Base-by-base conservation (phyloP, 2,888 invertebrate genomes). In the Drosophila fulvimacula region DNA sequence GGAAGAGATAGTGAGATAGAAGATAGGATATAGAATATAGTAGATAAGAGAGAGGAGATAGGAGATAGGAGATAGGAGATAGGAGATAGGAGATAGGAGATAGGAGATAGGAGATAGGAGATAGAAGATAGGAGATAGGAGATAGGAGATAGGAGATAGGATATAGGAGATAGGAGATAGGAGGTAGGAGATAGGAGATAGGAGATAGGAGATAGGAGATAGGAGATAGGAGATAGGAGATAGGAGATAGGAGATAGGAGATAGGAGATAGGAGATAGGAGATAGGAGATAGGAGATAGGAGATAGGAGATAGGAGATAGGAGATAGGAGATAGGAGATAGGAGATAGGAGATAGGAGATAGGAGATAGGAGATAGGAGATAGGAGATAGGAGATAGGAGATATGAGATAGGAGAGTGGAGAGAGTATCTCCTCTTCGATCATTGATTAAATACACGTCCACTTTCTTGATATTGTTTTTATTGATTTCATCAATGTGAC, bases 401-500 rank as follows among this genome's bases (percentile, higher is more conserved):
- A 27, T 27, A 27, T n/a, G 5, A 27, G 27, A 27, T 27, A 27
- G 27, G 0, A 27, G 27, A 27, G 5, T 6, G 6, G 0, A 27
- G 27, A 27, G 52, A 24, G 52, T 38, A 52, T 52, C 17, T 7
- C 3, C 38, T 3, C n/a, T 60, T 69, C 65, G 59, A 41, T 24
- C 15, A 32, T 34, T 19, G 15, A 5, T 6, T 6, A 6, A n/a
- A 34, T n/a, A 0, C 21, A 17, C 13, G 21, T 32, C 39, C n/a
- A 27, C 34, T 41, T 49, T 13, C 27, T 32, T 62, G 61, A 73
- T 78, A 57, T 78, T 78, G 59, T 77, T 75, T 64, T 62, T 49
- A 69, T 56, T 76, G 80, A 79, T 79, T 70, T 68, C 63, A 76
- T 68, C 65, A 73, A 53, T 69, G 68, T 70, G 73, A 36, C 57